phyloP scores from a whole-genome alignment of 1,140 invertebrate genomes.

The Gonioctena quinquepunctata region DNA sequence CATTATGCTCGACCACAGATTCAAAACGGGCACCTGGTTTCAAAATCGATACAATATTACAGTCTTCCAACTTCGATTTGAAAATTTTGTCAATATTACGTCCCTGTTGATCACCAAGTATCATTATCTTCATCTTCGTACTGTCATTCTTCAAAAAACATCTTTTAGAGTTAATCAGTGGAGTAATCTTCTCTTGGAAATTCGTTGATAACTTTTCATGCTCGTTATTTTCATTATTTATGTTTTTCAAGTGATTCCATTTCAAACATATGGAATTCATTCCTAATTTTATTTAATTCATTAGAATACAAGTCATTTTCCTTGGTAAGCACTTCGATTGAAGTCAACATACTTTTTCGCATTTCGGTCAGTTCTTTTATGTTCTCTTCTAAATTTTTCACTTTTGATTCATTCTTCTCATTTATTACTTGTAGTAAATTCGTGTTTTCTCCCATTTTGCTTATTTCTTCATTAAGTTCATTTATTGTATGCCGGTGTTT shows the following conservation, averaged over 20 bases:
- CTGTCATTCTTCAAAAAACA: too few relatives aligned
- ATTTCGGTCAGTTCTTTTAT: conserved; percentile 5
- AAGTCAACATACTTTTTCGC: conserved; percentile 4
- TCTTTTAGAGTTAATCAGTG: too few relatives aligned
- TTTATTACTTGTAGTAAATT: conserved; percentile 2
- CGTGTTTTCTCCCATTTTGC: background rate
- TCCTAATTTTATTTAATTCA: background rate
- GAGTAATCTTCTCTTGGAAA: too few relatives aligned
- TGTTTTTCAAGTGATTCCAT: conserved; percentile 1
- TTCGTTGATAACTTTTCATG: too few relatives aligned
- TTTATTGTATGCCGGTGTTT: background rate
- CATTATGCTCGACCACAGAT: too few relatives aligned
- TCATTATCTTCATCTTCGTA: too few relatives aligned
- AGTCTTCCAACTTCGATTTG: too few relatives aligned
- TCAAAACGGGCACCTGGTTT: too few relatives aligned
- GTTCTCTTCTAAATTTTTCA: background rate
- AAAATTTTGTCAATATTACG: too few relatives aligned
- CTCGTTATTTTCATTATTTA: too few relatives aligned
- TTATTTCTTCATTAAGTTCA: conserved; percentile 2
- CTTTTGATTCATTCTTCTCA: conserved; percentile 4
- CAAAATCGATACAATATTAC: too few relatives aligned
- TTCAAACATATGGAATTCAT: background rate
- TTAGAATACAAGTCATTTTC: background rate
- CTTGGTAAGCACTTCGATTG: background rate
- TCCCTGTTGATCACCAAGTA: too few relatives aligned